Evolutionary conservation across 2,113 vertebrate species (phyloP).

Genomic region (Piaya cayana): DNA sequence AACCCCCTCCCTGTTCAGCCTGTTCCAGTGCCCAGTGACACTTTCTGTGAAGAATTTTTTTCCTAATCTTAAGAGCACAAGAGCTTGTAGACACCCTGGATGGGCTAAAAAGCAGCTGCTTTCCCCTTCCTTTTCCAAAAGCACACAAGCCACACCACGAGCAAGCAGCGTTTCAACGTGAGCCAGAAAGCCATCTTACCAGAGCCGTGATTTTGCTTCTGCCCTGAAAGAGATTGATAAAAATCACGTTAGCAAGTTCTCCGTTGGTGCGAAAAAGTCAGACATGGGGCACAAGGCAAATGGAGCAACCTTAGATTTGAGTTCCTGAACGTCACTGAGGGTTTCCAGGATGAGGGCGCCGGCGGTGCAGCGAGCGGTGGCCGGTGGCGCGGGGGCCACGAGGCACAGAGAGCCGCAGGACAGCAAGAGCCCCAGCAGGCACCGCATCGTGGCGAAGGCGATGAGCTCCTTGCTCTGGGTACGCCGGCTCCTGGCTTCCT

Average conservation of each 20-base stretch:
- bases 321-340: fast-evolving
- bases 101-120: background rate
- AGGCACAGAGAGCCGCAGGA: background rate
- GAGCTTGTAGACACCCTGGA: background rate
- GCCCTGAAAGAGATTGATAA: slow-evolving; percentile 33
- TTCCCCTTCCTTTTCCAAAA: background rate
- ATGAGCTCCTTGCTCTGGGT: background rate
- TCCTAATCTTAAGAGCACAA: too few species aligned
- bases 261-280: background rate
- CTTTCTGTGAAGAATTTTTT: too few species aligned
- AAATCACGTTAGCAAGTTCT: background rate
- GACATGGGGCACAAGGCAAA: fast-evolving
- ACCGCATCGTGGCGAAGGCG: background rate
- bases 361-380: fast-evolving
- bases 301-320: background rate
- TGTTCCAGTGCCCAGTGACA: too few species aligned
- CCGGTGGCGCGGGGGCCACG: fast-evolving
- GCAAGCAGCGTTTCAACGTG: background rate
- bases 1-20: too few species aligned
- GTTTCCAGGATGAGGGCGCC: background rate
- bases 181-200: slow-evolving; percentile 33
- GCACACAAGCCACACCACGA: background rate
- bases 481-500: background rate
- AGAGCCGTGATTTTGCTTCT: fast-evolving
- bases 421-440: background rate